Evolutionary conservation across 1,140 invertebrate genomes (phyloP), one percentile per base, ranked within the genome.

Genomic region (Heliconius himera): DNA sequence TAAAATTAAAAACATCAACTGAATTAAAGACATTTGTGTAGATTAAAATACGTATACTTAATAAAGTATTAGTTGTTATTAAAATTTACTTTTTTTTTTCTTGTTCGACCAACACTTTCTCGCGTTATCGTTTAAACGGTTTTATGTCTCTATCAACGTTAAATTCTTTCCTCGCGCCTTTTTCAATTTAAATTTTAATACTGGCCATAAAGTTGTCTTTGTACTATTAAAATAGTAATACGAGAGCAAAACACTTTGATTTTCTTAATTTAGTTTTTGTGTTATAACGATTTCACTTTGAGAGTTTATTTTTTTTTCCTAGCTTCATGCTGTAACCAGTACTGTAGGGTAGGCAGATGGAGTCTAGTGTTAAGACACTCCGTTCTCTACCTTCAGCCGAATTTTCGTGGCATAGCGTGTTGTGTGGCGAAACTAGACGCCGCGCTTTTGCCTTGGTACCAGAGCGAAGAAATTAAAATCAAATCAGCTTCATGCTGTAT

Each of bases 41-140:
- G 89, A 93, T 91, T 93, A 91, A 88, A 90, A 90, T 85, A 85
- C 84, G 84, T 87, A 86, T 87, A 82, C 82, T 88, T 90, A 90
- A 89, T 90, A 90, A 90, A 82, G 82, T 87, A 87, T 89, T 87
- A 84, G 82, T 82, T 79, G 83, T 87, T 88, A 88, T 86, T 88
- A 87, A 87, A 85, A 85, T 82, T 79, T 84, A 80, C 41, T 81
- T 84, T 83, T 85, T 33, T n/a, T 84, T 76, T 84, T 83, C 78
- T 87, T 76, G 54, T 73, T 41, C 70, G 56, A 26, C 49, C 74
- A 71, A 82, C 78, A 82, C 81, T 82, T 82, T 82, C 81, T 80
- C 81, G 76, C 78, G 70, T 73, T 29, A 72, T 49, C 70, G 75
- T 80, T 66, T 80, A 80, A 80, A 80, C 79, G 79, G 56, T 80